Conservation (phyloP, 2,888 invertebrate genomes). For the Lucinisca nassula region DNA sequence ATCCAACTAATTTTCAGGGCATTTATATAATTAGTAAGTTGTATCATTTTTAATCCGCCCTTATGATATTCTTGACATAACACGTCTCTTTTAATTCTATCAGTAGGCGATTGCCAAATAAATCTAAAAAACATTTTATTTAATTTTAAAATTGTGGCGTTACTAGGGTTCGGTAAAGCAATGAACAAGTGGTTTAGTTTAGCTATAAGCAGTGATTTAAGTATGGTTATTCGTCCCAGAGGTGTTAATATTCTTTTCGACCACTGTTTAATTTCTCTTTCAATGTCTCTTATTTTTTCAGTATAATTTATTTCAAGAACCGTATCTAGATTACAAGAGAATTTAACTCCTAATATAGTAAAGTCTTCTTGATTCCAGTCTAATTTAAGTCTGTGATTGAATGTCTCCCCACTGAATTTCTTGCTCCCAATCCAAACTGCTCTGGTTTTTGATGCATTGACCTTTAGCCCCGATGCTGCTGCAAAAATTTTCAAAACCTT, state of each 20-base stretch:
- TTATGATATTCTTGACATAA: background rate
- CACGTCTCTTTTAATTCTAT: background rate
- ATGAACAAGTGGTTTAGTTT: background rate
- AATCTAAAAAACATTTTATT: background rate
- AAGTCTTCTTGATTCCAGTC: background rate
- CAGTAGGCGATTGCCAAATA: background rate
- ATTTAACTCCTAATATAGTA: background rate
- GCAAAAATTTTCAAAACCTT: too few species aligned
- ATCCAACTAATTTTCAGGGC: background rate
- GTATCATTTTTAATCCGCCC: background rate
- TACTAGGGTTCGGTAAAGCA: background rate
- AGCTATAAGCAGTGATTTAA: background rate
- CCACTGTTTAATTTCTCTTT: background rate
- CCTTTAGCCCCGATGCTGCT: too few species aligned
- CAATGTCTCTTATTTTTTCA: background rate
- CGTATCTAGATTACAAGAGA: background rate
- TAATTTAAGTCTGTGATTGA: background rate
- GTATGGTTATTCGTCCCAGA: background rate
- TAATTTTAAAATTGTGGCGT: background rate
- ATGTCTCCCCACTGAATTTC: background rate
- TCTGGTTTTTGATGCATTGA: background rate
- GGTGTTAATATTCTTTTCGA: background rate
- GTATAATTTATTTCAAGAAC: background rate
- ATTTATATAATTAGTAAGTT: background rate
- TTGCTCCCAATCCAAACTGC: background rate